These are phyloP conservation scores for Lordiphosa andalusiaca DNA, from an alignment of 2,888 invertebrate genomes.

Conservation along the genomic window DNA sequence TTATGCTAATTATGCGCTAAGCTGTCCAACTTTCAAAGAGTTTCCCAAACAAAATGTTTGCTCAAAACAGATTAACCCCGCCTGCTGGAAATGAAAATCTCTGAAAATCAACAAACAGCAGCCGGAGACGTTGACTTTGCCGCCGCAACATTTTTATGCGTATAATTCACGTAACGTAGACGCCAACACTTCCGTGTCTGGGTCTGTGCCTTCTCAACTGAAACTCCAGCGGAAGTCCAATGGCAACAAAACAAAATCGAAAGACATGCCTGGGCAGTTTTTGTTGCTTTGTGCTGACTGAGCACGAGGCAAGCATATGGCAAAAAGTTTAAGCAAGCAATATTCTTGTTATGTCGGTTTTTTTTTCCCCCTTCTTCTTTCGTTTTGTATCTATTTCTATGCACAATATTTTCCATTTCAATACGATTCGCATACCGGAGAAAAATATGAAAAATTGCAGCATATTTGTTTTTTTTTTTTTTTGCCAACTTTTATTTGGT, in stretches of 20 bases:
- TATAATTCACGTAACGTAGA: slow-evolving; percentile 34
- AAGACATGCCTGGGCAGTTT: slow-evolving; percentile 61
- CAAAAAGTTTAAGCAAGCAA: slow-evolving; percentile 69
- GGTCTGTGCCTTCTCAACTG: slow-evolving; percentile 55
- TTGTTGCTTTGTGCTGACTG: slow-evolving; percentile 49
- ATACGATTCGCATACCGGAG: slow-evolving; percentile 33
- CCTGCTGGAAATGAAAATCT: slow-evolving; percentile 43
- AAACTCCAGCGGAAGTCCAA: slow-evolving; percentile 63
- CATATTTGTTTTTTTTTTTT: slow-evolving; percentile 50
- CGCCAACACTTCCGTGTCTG: slow-evolving; percentile 50
- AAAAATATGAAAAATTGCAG: slow-evolving; percentile 71
- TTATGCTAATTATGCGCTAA: slow-evolving; percentile 68
- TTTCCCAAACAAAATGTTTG: slow-evolving; percentile 33
- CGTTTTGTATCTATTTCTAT: slow-evolving; percentile 22
- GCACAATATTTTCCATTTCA: slow-evolving; percentile 43
- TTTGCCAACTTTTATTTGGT: slow-evolving; percentile 65
- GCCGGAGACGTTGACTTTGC: slow-evolving; percentile 31
- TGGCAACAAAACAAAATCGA: slow-evolving; percentile 40
- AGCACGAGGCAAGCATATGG: slow-evolving; percentile 58
- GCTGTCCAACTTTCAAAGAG: slow-evolving; percentile 57
- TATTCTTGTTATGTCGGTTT: slow-evolving; percentile 55
- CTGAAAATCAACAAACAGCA: slow-evolving; percentile 5
- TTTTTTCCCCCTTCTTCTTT: slow-evolving; percentile 8
- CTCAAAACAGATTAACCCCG: slow-evolving; percentile 39
- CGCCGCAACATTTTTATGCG: slow-evolving; percentile 22